Evolutionary conservation across 2,888 invertebrate species (phyloP), one percentile per base, ranked within the genome.

Genomic region (Perizoma affinitatum): DNA sequence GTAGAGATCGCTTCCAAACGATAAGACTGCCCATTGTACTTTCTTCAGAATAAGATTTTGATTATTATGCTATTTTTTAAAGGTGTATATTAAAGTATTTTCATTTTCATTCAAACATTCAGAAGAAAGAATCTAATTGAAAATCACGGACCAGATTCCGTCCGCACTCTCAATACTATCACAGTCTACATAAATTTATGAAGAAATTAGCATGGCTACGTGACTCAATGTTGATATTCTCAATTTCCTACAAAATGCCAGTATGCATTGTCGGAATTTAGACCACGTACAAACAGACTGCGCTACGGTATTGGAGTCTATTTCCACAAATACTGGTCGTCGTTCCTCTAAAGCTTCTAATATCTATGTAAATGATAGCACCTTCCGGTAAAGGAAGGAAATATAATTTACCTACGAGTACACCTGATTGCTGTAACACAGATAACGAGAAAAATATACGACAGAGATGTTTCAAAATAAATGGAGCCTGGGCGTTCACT

Each of bases 271-370:
- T 82, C 70, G 58, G 76, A 73, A 84, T 83, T 79, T 78, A 72
- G 72, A 80, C 75, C 85, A 86, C 86, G 84, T 85, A 76, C 74
- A 66, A 73, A 71, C 74, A 78, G 75, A 79, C 80, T 79, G 76
- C 77, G 73, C 69, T 76, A 76, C 55, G 75, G 1, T 22, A 22
- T 22, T 22, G 72, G 78, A 86, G 83, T 84, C 80, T 75, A 83
- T 86, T 84, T 79, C 78, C 79, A 80, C 81, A 80, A 84, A 86
- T 85, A 86, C 85, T 84, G 83, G 76, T 81, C 76, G 78, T 80
- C 80, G 79, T 79, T 75, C 78, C 80, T 83, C 79, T 76, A 72
- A 75, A 73, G 75, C 73, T 76, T 78, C 66, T 73, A 72, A 78
- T 81, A 76, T 76, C 72, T 69, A 67, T 66, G 66, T 58, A 60